Conservation (phyloP, 2,888 invertebrate genomes). For the Drosophila austrosaltans region DNA sequence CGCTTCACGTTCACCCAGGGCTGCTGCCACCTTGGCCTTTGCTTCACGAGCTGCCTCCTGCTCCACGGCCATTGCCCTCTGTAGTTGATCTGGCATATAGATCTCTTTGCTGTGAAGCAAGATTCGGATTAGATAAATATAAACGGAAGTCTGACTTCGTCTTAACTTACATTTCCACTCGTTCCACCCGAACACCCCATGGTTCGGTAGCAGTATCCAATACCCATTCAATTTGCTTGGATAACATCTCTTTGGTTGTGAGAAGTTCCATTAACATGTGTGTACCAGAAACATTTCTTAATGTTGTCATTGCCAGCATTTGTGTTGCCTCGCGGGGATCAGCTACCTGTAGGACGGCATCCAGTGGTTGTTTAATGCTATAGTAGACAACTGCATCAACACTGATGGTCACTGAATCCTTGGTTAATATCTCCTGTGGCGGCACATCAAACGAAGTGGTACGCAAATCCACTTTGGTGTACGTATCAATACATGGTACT, state of each 20-base stretch:
- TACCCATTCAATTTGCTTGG: slow-evolving; percentile 92
- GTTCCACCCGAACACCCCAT: slow-evolving; percentile 96
- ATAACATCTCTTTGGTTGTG: slow-evolving; percentile 94
- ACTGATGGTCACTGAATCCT: slow-evolving; percentile 95
- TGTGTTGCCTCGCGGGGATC: slow-evolving; percentile 87
- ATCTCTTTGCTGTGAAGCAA: slow-evolving; percentile 57
- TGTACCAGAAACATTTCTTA: slow-evolving; percentile 95
- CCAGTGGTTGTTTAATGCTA: slow-evolving; percentile 89
- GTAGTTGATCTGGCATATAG: slow-evolving; percentile 60
- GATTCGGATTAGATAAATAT: neutral
- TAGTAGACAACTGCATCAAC: slow-evolving; percentile 95
- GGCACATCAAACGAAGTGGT: slow-evolving; percentile 87
- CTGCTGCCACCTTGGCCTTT: slow-evolving; percentile 67
- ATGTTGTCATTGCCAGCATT: slow-evolving; percentile 91
- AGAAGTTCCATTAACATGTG: slow-evolving; percentile 94
- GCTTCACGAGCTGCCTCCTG: slow-evolving; percentile 69
- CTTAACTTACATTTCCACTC: slow-evolving; percentile 93
- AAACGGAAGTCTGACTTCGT: neutral
- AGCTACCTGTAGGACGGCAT: slow-evolving; percentile 88
- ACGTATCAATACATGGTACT: slow-evolving; percentile 86
- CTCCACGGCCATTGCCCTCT: slow-evolving; percentile 70
- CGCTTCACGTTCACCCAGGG: slow-evolving; percentile 65
- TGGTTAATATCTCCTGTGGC: slow-evolving; percentile 89
- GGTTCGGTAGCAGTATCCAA: slow-evolving; percentile 93
- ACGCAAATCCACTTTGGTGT: slow-evolving; percentile 85